A percentile compares a stretch with the other conserved stretches of the same genome.
These are phyloP conservation scores for Caenorhabditis japonica DNA, from an alignment of 2,888 invertebrate species.

Conservation along the genomic window DNA sequence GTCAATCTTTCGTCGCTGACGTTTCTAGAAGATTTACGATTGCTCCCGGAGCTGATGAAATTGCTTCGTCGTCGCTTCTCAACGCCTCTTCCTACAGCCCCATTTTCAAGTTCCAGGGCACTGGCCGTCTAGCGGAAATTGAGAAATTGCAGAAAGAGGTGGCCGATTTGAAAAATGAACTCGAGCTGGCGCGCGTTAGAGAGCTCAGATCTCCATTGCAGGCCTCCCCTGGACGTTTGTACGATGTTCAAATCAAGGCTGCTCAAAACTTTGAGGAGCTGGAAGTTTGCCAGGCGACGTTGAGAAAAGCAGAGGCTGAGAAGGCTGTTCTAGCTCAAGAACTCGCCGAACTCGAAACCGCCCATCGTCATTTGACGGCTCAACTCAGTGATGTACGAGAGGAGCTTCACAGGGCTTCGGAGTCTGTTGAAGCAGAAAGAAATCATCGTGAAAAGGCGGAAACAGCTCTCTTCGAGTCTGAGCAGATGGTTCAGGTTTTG, in stretches of 20 bases:
- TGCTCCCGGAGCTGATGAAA: constrained; percentile 35
- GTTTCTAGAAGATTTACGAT: constrained; percentile 37
- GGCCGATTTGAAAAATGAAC: constrained; percentile 8
- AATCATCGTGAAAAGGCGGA: background rate
- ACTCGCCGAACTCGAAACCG: background rate
- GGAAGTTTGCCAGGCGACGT: constrained; percentile 48
- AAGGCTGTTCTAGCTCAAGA: constrained; percentile 6
- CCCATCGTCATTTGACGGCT: background rate
- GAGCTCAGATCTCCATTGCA: constrained; percentile 23
- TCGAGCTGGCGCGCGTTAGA: constrained; percentile 10
- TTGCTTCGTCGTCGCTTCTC: constrained; percentile 28
- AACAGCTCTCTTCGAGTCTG: constrained; percentile 1
- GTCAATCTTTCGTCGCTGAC: constrained; percentile 32
- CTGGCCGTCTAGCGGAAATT: background rate
- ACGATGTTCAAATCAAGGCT: constrained; percentile 43
- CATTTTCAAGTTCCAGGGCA: constrained; percentile 33
- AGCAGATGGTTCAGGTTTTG: background rate
- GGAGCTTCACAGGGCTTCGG: constrained; percentile 6
- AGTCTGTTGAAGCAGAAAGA: background rate
- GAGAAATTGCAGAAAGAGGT: constrained; percentile 22
- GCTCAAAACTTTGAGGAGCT: constrained; percentile 48
- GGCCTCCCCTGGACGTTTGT: constrained; percentile 12
- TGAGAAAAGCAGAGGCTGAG: constrained; percentile 38
- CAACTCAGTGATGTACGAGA: constrained; percentile 2
- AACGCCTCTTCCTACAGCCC: constrained; percentile 31